A percentile compares a stretch with the other conserved stretches of the same genome.
Evolutionary conservation across 2,888 invertebrate genomes (phyloP).

Genomic region (Alitta virens): DNA sequence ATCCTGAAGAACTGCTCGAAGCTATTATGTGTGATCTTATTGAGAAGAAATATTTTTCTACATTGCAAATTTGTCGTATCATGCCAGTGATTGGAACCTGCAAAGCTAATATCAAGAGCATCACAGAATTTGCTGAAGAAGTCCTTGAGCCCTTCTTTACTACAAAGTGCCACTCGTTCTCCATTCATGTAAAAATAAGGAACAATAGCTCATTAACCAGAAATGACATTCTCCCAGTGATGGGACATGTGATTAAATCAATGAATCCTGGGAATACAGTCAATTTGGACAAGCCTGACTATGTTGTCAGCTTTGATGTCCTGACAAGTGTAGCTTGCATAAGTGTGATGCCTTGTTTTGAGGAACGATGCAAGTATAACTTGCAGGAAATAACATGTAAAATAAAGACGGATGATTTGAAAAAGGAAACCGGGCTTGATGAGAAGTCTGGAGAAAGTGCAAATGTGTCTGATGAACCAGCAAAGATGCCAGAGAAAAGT

Average conservation of each 20-base stretch:
- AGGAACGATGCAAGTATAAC: conserved; percentile 80
- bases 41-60: conserved; percentile 69
- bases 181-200: conserved; percentile 38
- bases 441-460: too few species aligned
- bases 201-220: conserved; percentile 62
- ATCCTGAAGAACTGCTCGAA: conserved; percentile 72
- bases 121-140: conserved; percentile 66
- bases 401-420: too few species aligned
- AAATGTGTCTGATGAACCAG: too few species aligned
- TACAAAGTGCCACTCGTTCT: conserved; percentile 26
- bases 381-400: conserved; percentile 31
- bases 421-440: too few species aligned
- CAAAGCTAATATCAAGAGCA: conserved; percentile 72
- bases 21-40: conserved; percentile 73
- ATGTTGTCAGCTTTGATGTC: conserved; percentile 80
- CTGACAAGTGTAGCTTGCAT: conserved; percentile 78
- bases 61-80: conserved; percentile 74
- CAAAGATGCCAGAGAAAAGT: too few species aligned
- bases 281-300: conserved; percentile 72
- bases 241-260: conserved; percentile 71
- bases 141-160: conserved; percentile 71
- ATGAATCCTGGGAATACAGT: conserved; percentile 50
- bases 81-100: conserved; percentile 81
- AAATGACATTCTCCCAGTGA: conserved; percentile 62
- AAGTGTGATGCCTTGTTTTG: conserved; percentile 77